These are phyloP conservation scores for Leptarthrus brevirostris DNA, from an alignment of 2,888 invertebrate species.

Conservation along the genomic window DNA sequence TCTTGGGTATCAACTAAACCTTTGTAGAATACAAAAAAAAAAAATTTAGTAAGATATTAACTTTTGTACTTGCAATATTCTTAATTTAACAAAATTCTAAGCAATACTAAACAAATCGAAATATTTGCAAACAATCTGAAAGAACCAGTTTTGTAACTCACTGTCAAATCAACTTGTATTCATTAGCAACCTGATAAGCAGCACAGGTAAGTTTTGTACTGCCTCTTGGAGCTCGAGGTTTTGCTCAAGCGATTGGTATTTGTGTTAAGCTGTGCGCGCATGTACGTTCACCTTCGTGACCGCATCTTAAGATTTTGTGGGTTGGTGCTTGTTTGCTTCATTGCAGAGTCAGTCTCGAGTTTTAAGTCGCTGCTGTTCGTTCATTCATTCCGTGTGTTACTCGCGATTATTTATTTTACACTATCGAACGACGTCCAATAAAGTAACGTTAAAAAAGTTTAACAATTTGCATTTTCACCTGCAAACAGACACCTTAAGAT, in stretches of 20 bases:
- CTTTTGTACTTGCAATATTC: too few relatives aligned
- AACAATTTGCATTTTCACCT: constrained; percentile 19
- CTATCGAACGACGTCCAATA: not conserved
- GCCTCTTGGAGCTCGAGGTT: too few relatives aligned
- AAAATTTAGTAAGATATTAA: too few relatives aligned
- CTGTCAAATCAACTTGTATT: too few relatives aligned
- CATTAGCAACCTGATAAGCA: constrained; percentile 17
- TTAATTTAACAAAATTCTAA: too few relatives aligned
- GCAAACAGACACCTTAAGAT: not conserved
- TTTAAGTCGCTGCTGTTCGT: constrained; percentile 10
- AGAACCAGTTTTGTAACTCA: too few relatives aligned
- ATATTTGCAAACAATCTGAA: too few relatives aligned
- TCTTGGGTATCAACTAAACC: too few relatives aligned
- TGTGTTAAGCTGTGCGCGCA: constrained; percentile 30
- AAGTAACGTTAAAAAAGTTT: not conserved
- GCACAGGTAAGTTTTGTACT: not conserved
- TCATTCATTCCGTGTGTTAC: not conserved
- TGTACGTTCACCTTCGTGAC: constrained; percentile 21
- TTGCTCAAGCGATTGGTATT: not conserved
- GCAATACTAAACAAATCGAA: not conserved
- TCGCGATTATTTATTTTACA: not conserved
- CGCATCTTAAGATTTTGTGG: constrained; percentile 17
- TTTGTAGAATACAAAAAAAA: too few relatives aligned
- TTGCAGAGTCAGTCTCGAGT: constrained; percentile 6
- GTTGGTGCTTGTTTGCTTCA: not conserved